A percentile compares a stretch with the other conserved stretches of the same genome.
phyloP scores from a whole-genome alignment of 2,113 vertebrate species.

The Limnothrissa miodon region DNA sequence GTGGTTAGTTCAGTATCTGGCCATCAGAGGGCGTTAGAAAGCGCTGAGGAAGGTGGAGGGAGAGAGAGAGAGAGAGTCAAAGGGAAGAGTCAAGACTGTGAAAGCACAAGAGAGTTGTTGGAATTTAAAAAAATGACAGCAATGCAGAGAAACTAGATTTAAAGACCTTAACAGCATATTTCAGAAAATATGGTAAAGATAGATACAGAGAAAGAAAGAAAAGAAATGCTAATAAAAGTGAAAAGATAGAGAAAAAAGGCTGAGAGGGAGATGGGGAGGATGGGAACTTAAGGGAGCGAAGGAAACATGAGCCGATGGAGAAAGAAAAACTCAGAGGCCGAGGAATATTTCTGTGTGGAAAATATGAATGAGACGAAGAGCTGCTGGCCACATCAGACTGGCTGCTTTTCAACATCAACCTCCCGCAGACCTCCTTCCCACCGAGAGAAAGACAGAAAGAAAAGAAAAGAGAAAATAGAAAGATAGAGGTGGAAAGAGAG shows the following conservation, averaged over 20 bases:
- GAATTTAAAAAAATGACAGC: not conserved
- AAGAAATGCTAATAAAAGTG: not conserved
- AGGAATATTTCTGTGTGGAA: conserved; percentile 1
- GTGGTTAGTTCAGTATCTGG: not conserved
- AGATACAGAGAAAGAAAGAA: not conserved
- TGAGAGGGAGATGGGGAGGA: not conserved
- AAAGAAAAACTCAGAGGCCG: not conserved
- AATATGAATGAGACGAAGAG: not conserved
- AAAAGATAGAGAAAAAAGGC: not conserved
- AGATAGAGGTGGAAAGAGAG: conserved; percentile 19
- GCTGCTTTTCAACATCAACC: not conserved
- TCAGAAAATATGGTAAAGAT: not conserved
- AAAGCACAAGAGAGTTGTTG: not conserved
- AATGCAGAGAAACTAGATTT: not conserved
- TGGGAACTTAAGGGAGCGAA: not conserved
- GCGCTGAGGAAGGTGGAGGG: not conserved
- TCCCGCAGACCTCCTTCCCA: not conserved
- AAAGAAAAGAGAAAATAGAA: conserved; percentile 28
- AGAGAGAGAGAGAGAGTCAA: not conserved
- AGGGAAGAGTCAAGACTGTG: not conserved
- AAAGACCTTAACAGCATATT: not conserved
- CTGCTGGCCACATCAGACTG: not conserved
- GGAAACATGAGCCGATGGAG: not conserved
- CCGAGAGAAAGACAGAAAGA: not conserved
- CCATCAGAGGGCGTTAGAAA: not conserved